These are phyloP conservation scores for Lanistes nyassanus DNA, from an alignment of 1,140 invertebrate species.

Conservation along the genomic window DNA sequence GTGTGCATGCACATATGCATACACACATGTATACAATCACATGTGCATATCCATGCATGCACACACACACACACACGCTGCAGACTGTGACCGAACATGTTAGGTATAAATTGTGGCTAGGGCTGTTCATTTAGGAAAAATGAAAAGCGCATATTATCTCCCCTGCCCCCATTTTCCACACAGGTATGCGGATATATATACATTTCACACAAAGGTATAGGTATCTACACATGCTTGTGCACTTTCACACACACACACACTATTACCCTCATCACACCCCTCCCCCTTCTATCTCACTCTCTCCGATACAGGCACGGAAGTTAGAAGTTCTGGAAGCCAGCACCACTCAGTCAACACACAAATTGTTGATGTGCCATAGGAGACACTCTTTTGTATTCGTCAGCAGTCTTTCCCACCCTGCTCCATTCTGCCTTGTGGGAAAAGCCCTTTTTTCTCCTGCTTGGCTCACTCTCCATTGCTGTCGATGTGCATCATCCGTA, in stretches of 20 bases:
- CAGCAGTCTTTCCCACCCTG: no score
- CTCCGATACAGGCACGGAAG: no score
- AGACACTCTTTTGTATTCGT: no score
- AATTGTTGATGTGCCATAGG: no score
- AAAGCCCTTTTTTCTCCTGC: no score
- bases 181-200: neutral
- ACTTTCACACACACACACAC: neutral
- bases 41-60: conserved; percentile 2
- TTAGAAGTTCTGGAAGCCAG: no score
- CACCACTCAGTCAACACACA: no score
- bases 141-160: neutral
- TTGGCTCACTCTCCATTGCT: no score
- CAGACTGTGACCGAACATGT: no score
- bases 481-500: no score
- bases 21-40: conserved; percentile 2
- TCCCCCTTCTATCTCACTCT: conserved; percentile 1
- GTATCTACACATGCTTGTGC: neutral
- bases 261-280: neutral
- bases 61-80: conserved; percentile 4
- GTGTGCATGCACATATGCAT: neutral
- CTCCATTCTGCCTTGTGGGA: no score
- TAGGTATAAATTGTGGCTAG: no score
- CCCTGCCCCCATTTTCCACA: conserved; percentile 4
- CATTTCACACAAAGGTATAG: neutral
- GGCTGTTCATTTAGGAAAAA: neutral